phyloP scores from a whole-genome alignment of 2,113 vertebrate species.

The Trochalopteron elliotii region DNA sequence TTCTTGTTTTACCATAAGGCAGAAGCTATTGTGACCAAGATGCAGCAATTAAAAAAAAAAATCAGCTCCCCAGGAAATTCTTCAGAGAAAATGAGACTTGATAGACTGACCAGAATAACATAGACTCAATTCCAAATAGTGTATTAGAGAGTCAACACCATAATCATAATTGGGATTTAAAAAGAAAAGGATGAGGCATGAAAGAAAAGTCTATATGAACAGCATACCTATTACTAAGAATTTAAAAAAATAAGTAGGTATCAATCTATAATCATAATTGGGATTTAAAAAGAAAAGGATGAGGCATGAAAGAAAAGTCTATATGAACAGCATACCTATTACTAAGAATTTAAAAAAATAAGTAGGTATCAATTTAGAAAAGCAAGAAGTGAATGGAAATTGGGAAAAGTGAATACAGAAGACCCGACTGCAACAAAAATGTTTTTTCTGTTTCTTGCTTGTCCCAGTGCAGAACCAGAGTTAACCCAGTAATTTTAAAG shows the following conservation, averaged over 20 bases:
- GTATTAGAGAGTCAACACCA: neutral
- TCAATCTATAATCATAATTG: accelerated
- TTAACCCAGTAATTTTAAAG: neutral
- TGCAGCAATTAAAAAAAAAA: neutral
- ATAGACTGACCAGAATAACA: neutral
- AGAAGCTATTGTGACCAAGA: neutral
- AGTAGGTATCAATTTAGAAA: neutral
- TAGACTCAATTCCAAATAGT: neutral
- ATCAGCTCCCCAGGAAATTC: neutral
- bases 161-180: accelerated
- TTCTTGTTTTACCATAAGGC: neutral
- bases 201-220: neutral
- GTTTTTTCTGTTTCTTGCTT: neutral
- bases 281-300: neutral
- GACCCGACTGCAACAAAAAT: neutral
- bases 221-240: neutral
- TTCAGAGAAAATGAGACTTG: neutral
- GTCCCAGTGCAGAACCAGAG: neutral
- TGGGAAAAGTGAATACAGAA: neutral
- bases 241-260: neutral
- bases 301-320: neutral
- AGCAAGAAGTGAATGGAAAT: neutral
- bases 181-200: neutral
- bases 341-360: neutral
- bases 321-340: neutral